Conservation (phyloP, 2,888 invertebrate species). For the Coronaproctus castanopsis region DNA sequence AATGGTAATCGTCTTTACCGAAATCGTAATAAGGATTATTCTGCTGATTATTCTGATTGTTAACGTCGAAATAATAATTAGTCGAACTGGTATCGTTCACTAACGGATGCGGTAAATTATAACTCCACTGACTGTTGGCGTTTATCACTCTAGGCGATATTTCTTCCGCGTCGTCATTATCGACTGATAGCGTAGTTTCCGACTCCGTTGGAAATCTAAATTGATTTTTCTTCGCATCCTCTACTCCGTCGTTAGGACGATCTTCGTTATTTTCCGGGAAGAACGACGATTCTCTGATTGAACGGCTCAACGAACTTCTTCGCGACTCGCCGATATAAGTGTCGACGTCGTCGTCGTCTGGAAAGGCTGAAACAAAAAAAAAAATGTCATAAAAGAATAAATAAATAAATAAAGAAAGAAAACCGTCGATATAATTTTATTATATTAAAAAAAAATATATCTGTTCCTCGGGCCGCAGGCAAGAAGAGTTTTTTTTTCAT, state of each 20-base stretch:
- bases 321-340: not conserved
- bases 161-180: not conserved
- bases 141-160: not conserved
- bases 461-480: too few relatives aligned
- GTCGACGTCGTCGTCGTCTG: not conserved
- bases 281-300: not conserved
- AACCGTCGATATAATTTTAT: too few relatives aligned
- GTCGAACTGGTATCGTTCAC: constrained; percentile 3
- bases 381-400: not conserved
- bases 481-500: too few relatives aligned
- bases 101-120: constrained; percentile 9
- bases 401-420: too few relatives aligned
- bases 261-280: not conserved
- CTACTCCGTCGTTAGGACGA: too few relatives aligned
- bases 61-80: too few relatives aligned
- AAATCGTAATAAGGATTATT: not conserved
- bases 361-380: not conserved
- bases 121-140: constrained; percentile 6
- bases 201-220: not conserved
- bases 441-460: too few relatives aligned
- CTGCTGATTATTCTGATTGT: not conserved
- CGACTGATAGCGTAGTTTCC: not conserved
- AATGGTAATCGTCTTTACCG: not conserved
- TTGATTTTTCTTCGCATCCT: not conserved
- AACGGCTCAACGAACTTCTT: not conserved